Evolutionary conservation across 2,113 vertebrate species (phyloP), one percentile per base, ranked within the genome.

Genomic region (Alligator mississippiensis): DNA sequence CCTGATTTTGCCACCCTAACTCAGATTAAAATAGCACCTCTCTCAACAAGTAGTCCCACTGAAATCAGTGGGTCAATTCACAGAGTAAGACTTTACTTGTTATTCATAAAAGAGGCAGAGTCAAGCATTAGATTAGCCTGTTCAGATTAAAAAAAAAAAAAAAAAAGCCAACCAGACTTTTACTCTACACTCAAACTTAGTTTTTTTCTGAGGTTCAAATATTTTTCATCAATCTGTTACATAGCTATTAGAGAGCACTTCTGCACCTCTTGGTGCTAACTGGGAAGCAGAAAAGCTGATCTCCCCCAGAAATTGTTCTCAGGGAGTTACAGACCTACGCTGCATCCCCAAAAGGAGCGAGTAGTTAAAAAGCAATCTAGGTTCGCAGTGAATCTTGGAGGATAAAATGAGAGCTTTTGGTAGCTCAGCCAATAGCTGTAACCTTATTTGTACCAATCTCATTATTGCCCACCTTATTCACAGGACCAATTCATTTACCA

Each of bases 231-330:
- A 47, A 47, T 47, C 47, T 47, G 47, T 47, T 47, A 47, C 47
- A 47, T 47, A 47, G 47, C 47, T 47, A 47, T 47, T 47, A 47
- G 47, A 47, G 47, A 47, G 47, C 47, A 47, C 47, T 47, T 47
- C 47, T 47, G 47, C 47, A 47, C 47, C 47, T 47, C 47, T 47
- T 47, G 7, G 9, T 47, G 14, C 30, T 55, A 59, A 30, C 19
- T 1, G 6, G 74, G 80, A 30, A 1, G 22, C 34, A 9, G 0
- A 1, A 28, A 15, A 57, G 25, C 3, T 0, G 1, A 3, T 1
- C 47, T 47, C 7, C 47, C 47, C 47, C 47, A 9, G 47, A 47
- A 47, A 47, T 47, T 47, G 17, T 60, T 21, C 1, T 4, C 63
- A 72, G 5, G 57, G 57, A 34, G 78, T 1, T 6, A 6, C 62